Percentiles rank a stretch among this genome's conserved stretches.
Evolutionary conservation across 1,140 invertebrate genomes (phyloP).

Genomic region (Drosophila paulistorum): DNA sequence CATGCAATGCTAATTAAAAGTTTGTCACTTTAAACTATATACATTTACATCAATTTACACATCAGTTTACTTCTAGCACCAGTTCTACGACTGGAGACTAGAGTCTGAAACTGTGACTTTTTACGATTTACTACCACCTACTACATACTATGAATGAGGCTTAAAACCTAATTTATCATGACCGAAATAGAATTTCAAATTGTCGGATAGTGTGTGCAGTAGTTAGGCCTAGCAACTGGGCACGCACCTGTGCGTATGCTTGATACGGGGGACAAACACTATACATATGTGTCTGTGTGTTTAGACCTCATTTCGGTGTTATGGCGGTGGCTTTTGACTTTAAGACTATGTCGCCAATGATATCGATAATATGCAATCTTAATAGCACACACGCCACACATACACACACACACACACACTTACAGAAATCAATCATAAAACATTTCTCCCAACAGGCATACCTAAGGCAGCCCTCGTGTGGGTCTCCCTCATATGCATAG

Average conservation of each 20-base stretch:
- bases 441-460: background rate
- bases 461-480: background rate
- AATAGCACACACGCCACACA: conserved; percentile 48
- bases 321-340: conserved; percentile 56
- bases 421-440: conserved; percentile 43
- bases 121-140: background rate
- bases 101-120: too few relatives aligned
- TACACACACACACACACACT: conserved; percentile 63
- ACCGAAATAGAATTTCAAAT: conserved; percentile 27
- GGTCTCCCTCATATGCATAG: background rate
- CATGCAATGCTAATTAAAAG: conserved; percentile 13
- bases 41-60: too few relatives aligned
- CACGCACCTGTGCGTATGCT: conserved; percentile 32
- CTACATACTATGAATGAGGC: conserved; percentile 13
- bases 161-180: conserved; percentile 74
- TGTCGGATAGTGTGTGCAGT: background rate
- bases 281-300: background rate
- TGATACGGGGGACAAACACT: background rate
- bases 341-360: conserved; percentile 65
- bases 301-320: conserved; percentile 35
- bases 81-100: too few relatives aligned
- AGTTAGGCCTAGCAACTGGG: conserved; percentile 49
- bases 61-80: too few relatives aligned
- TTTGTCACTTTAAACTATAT: background rate
- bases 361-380: conserved; percentile 70